Evolutionary conservation across 1,140 invertebrate genomes (phyloP).

Genomic region (Drosophila gunungcola): DNA sequence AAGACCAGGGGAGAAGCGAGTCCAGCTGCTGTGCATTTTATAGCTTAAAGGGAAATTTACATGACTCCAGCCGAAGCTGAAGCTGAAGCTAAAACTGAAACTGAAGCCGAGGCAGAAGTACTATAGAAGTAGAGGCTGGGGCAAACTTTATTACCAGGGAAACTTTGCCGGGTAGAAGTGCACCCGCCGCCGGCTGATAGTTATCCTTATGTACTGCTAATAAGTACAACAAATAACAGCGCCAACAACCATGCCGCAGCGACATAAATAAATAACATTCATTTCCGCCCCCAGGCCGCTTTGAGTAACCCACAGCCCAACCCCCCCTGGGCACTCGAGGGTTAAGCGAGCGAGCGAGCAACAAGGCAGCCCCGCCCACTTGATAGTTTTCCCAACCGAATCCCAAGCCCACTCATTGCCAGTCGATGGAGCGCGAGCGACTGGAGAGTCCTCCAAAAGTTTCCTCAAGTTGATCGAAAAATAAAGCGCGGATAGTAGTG

Average conservation of each 20-base stretch:
- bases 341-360: constrained; percentile 40
- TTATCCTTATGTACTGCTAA: constrained; percentile 63
- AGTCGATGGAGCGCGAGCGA: constrained; percentile 52
- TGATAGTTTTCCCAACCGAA: constrained; percentile 46
- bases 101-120: constrained; percentile 12
- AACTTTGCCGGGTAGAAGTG: constrained; percentile 24
- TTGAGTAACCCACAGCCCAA: no score
- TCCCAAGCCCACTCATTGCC: constrained; percentile 32
- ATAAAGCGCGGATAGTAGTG: constrained; percentile 25
- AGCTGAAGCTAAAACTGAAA: constrained; percentile 17
- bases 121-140: constrained; percentile 14
- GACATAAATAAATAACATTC: constrained; percentile 54
- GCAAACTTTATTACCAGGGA: constrained; percentile 38
- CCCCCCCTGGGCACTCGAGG: constrained; percentile 21
- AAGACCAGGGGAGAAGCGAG: constrained; percentile 7
- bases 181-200: constrained; percentile 47
- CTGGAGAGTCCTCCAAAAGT: constrained; percentile 40
- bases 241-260: constrained; percentile 29
- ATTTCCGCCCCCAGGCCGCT: not conserved
- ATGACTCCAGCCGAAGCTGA: constrained; percentile 1
- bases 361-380: constrained; percentile 34
- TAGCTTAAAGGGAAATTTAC: constrained; percentile 46
- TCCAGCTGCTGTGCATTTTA: constrained; percentile 39
- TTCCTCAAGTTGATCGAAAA: constrained; percentile 56
- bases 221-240: constrained; percentile 57